Evolutionary conservation across 2,888 invertebrate species (phyloP).

Genomic region (Leucozona laternaria): DNA sequence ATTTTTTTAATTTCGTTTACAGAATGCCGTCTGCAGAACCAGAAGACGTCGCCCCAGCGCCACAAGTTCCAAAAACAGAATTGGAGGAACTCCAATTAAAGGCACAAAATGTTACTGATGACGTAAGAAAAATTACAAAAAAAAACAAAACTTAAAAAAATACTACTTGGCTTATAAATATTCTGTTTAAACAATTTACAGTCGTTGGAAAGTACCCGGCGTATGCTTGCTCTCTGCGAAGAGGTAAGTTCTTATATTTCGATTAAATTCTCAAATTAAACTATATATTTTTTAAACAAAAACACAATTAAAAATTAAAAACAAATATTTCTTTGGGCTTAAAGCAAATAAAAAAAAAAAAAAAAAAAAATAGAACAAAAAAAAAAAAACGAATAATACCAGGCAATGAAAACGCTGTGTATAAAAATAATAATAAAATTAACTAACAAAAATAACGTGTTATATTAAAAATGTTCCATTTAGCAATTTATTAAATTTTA

Average conservation of each 20-base stretch:
- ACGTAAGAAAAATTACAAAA: conserved; percentile 86
- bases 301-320: conserved; percentile 44
- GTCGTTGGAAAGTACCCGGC: conserved; percentile 96
- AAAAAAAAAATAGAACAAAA: conserved; percentile 19
- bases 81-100: conserved; percentile 94
- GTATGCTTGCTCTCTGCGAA: conserved; percentile 96
- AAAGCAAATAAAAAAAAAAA: conserved; percentile 45
- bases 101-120: conserved; percentile 94
- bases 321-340: conserved; percentile 37
- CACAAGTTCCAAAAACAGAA: conserved; percentile 91
- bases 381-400: conserved; percentile 22
- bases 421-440: conserved; percentile 26
- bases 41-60: conserved; percentile 84
- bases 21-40: conserved; percentile 88
- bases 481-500: conserved; percentile 31
- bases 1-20: conserved; percentile 69
- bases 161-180: background rate
- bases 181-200: conserved; percentile 68
- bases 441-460: conserved; percentile 57
- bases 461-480: conserved; percentile 57
- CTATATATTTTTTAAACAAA: conserved; percentile 41
- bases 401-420: conserved; percentile 61
- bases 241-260: conserved; percentile 84
- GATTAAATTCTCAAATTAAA: conserved; percentile 10
- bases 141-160: background rate